phyloP scores from a whole-genome alignment of 2,797 vertebrate species.

The Pangasius krempfi region DNA sequence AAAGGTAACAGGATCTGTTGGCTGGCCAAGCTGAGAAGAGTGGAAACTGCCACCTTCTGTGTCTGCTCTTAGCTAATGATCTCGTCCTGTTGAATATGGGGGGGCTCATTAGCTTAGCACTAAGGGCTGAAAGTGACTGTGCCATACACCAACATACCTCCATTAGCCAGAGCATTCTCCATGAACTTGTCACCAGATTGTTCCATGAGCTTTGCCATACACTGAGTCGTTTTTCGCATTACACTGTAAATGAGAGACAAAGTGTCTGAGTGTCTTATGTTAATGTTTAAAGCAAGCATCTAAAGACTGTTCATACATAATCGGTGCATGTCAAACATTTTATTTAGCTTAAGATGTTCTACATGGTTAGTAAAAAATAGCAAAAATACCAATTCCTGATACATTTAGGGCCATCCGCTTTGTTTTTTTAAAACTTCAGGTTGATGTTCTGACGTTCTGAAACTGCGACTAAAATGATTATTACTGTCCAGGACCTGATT shows the following conservation, averaged over 20 bases:
- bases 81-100: constrained; percentile 46
- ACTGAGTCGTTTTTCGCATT: constrained; percentile 86
- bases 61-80: constrained; percentile 60
- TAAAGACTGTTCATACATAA: background rate
- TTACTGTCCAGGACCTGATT: background rate
- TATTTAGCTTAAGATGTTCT: background rate
- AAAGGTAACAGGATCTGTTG: constrained; percentile 30
- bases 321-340: background rate
- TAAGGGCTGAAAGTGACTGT: constrained; percentile 15
- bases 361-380: background rate
- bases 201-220: constrained; percentile 89
- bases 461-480: background rate
- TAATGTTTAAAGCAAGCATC: background rate
- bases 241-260: constrained; percentile 71
- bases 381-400: background rate
- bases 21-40: constrained; percentile 19
- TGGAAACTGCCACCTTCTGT: constrained; percentile 33
- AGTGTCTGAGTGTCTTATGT: background rate
- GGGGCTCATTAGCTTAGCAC: constrained; percentile 16
- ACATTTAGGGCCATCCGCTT: background rate
- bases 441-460: background rate
- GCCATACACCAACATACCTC: constrained; percentile 77
- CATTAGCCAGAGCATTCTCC: constrained; percentile 85
- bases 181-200: constrained; percentile 84
- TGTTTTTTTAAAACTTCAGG: background rate